A percentile compares a stretch with the other conserved stretches of the same genome.
Conservation (phyloP, 2,888 invertebrate species). For the Aethes cnicana region DNA sequence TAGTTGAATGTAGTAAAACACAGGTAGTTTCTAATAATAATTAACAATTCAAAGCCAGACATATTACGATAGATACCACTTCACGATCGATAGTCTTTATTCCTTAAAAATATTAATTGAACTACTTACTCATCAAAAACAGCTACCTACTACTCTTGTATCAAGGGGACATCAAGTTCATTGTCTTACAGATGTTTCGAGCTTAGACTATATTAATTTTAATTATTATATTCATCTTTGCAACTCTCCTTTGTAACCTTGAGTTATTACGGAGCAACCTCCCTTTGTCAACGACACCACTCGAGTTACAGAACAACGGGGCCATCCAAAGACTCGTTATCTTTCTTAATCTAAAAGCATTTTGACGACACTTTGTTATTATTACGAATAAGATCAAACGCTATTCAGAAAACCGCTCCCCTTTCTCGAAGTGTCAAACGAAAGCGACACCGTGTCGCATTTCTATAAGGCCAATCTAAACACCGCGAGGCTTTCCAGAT, state of each 20-base stretch:
- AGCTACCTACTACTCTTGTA: no score
- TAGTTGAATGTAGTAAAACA: no score
- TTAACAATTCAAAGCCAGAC: no score
- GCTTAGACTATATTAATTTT: no score
- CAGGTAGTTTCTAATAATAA: no score
- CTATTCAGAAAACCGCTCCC: conserved; percentile 30
- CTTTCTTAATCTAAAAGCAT: conserved; percentile 30
- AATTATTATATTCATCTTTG: conserved; percentile 19
- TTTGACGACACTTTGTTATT: conserved; percentile 37
- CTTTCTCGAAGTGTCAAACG: background rate
- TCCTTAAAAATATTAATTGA: no score
- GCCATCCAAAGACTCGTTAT: conserved; percentile 28
- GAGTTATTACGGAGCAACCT: conserved; percentile 39
- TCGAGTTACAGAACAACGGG: conserved; percentile 36
- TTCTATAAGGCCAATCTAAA: background rate
- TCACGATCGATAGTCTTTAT: no score
- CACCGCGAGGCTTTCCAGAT: background rate
- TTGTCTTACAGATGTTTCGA: no score
- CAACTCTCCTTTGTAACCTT: conserved; percentile 31
- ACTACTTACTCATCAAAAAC: no score
- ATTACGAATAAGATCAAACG: conserved; percentile 37
- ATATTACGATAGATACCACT: no score
- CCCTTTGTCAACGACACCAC: conserved; percentile 38
- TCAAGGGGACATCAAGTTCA: no score
- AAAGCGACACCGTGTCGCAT: conserved; percentile 1